phyloP scores from a whole-genome alignment of 1,140 invertebrate species.

The Zaprionus africanus region DNA sequence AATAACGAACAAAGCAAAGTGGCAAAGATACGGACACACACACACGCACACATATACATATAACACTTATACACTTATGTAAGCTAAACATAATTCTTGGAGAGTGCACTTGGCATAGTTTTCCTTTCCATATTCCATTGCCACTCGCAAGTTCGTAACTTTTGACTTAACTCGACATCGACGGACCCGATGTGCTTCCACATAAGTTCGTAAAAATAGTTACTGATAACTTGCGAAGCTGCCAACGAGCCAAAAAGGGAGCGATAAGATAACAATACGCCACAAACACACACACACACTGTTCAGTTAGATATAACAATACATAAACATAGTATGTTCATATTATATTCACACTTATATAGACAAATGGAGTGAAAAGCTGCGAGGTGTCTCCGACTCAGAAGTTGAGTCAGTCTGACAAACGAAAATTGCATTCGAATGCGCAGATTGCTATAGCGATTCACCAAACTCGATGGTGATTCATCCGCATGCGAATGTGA shows the following conservation, averaged over 20 bases:
- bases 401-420: constrained; percentile 10
- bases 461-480: constrained; percentile 15
- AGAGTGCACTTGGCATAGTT: constrained; percentile 34
- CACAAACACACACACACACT: background rate
- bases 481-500: constrained; percentile 1
- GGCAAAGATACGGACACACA: background rate
- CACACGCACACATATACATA: background rate
- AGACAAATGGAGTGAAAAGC: background rate
- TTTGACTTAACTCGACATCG: background rate
- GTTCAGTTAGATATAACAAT: background rate
- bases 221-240: constrained; percentile 9
- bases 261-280: constrained; percentile 33
- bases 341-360: background rate
- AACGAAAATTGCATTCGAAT: constrained; percentile 4
- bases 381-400: background rate
- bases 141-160: constrained; percentile 1
- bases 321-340: background rate
- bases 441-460: background rate
- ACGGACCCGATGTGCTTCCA: background rate
- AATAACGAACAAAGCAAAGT: constrained; percentile 15
- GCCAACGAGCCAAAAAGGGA: background rate
- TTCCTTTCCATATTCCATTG: constrained; percentile 1
- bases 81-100: constrained; percentile 5
- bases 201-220: constrained; percentile 17
- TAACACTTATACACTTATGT: constrained; percentile 7